Base-by-base conservation (phyloP, 2,888 invertebrate species). In the Napeogenes sylphis region DNA sequence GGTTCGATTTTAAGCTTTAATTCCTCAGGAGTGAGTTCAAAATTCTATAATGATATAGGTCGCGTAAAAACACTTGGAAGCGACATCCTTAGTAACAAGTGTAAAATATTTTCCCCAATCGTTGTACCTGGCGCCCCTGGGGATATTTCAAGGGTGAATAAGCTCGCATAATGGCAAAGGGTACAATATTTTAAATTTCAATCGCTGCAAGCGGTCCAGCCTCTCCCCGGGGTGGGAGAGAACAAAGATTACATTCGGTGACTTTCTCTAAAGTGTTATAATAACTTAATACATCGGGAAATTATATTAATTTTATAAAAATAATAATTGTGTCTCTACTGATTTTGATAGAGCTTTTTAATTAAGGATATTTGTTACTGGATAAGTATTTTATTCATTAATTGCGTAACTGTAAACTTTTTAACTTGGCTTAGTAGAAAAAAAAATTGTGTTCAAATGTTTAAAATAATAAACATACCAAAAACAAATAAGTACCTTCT, bases 111-210 rank as follows among this genome's bases (percentile, higher is more conserved):
- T 90, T 89, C 89, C 90, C 90, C 88, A 87, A 89, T 88, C 87
- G 86, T 80, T 77, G 89, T 89, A 90, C 90, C 90, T 90, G 90
- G 83, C 83, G 80, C 90, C 89, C 91, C 88, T 73, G 83, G 90
- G 90, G 91, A 91, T 91, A 91, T 91, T 91, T 91, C 90, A 91
- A 89, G 91, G 91, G 90, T 90, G 91, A 90, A 90, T 90, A 90
- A 90, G 90, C 90, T 86, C 83, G 88, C 84, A 91, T 91, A 91
- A 91, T 91, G 87, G 90, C 88, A 90, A 90, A 89, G 90, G 90
- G 90, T 90, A 91, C 89, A 90, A 91, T 91, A 90, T 91, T 91
- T 91, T 90, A 90, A 91, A 90, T 90, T 91, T 90, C 90, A 90
- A 90, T 90, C 90, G 89, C 90, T 87, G 89, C 86, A 81, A 90